phyloP scores from a whole-genome alignment of 2,113 vertebrate species.

The Heloderma charlesbogerti region DNA sequence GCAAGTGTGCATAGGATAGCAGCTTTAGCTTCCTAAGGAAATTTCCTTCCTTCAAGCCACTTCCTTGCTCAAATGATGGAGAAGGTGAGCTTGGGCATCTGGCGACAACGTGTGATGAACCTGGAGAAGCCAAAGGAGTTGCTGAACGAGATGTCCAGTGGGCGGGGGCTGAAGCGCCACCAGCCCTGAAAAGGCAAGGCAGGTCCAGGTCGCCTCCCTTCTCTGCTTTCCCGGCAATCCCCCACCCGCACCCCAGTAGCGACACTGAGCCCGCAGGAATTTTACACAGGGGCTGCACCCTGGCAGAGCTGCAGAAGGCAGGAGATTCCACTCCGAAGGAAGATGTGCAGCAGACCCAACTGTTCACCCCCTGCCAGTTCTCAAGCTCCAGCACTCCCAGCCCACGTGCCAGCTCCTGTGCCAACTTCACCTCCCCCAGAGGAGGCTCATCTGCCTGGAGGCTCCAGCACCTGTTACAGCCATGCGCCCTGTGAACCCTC shows the following conservation, averaged over 20 bases:
- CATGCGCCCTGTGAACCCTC: not conserved
- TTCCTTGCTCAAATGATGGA: not conserved
- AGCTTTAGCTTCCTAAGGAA: no score
- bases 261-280: not conserved
- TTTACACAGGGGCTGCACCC: not conserved
- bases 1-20: no score
- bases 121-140: not conserved
- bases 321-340: not conserved
- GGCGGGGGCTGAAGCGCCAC: not conserved
- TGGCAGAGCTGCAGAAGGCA: not conserved
- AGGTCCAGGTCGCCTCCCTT: not conserved
- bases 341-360: not conserved
- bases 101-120: no score
- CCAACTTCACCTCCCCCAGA: not conserved
- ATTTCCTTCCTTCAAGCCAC: no score
- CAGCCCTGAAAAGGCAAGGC: not conserved
- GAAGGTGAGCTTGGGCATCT: not conserved
- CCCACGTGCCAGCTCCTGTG: not conserved
- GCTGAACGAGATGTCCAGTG: not conserved
- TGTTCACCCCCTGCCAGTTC: no score
- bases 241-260: not conserved
- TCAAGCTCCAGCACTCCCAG: not conserved
- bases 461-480: rapidly evolving
- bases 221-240: not conserved
- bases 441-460: not conserved